A percentile compares a stretch with the other conserved stretches of the same genome.
Conservation (phyloP, 2,797 vertebrate genomes). For the Lagorchestes hirsutus region DNA sequence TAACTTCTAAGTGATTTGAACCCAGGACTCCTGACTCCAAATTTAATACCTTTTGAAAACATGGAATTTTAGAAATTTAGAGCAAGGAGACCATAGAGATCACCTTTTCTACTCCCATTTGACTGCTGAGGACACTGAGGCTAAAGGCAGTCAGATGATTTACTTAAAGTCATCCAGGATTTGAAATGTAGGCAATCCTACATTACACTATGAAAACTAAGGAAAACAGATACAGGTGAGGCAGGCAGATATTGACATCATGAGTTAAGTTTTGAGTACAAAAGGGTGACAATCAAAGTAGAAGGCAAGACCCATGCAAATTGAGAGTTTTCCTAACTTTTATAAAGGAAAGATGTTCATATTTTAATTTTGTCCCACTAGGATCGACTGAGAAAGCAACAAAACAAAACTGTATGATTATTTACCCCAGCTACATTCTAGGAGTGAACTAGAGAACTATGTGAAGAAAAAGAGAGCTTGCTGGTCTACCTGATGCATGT, state of each 20-base stretch:
- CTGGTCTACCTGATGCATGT: not conserved
- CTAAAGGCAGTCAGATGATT: not conserved
- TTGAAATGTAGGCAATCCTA: not conserved
- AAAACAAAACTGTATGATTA: not conserved
- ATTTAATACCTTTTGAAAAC: not conserved
- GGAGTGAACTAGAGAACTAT: not conserved
- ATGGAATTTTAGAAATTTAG: not conserved
- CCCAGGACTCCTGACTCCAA: not conserved
- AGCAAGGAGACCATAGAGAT: not conserved
- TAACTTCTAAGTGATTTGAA: not conserved
- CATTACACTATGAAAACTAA: not conserved
- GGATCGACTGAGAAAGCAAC: not conserved
- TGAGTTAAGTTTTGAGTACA: not conserved
- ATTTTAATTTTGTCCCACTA: not conserved
- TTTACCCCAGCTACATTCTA: not conserved
- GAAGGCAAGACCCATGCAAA: not conserved
- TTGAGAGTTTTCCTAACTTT: not conserved
- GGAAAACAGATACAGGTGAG: not conserved
- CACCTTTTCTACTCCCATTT: not conserved
- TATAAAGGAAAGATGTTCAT: not conserved
- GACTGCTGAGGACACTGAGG: not conserved
- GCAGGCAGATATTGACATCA: not conserved
- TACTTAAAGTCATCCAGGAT: not conserved
- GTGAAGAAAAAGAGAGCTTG: not conserved
- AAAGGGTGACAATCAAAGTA: not conserved